A percentile compares a stretch with the other conserved stretches of the same genome.
Evolutionary conservation across 2,113 vertebrate species (phyloP).

Genomic region (Eudyptes chrysolophus): DNA sequence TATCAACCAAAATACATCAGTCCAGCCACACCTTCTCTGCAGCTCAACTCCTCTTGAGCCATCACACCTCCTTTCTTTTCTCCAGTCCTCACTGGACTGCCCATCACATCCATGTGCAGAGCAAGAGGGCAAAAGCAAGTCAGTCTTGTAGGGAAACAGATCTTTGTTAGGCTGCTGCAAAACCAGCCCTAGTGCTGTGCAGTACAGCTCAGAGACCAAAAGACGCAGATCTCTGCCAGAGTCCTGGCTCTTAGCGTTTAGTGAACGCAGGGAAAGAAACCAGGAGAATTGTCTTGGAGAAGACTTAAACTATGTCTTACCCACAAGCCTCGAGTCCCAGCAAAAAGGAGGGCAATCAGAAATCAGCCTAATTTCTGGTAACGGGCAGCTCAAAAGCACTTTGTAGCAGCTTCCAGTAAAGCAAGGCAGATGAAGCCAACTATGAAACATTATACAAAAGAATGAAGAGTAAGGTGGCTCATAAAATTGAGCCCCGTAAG

Average conservation of each 20-base stretch:
- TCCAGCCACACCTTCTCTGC: not conserved
- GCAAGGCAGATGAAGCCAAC: not conserved
- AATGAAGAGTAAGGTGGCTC: not conserved
- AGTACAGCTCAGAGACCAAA: not conserved
- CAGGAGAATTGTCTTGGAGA: not conserved
- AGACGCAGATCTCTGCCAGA: not conserved
- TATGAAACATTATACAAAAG: not conserved
- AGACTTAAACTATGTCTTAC: not conserved
- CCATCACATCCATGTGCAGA: not conserved
- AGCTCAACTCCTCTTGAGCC: not conserved
- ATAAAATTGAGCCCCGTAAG: not conserved
- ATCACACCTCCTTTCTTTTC: not conserved
- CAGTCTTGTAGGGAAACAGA: not conserved
- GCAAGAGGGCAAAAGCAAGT: not conserved
- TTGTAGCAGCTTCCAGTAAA: not conserved
- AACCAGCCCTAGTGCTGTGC: not conserved
- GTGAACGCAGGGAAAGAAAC: not conserved
- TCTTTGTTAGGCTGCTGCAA: not conserved
- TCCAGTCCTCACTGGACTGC: not conserved
- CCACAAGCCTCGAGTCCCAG: not conserved
- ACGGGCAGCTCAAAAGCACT: not conserved
- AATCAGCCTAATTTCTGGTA: not conserved
- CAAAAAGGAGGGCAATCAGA: not conserved
- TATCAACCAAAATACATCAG: not conserved
- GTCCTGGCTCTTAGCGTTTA: not conserved